Base-by-base conservation (phyloP, 2,888 invertebrate genomes). In the Sisyra nigra region DNA sequence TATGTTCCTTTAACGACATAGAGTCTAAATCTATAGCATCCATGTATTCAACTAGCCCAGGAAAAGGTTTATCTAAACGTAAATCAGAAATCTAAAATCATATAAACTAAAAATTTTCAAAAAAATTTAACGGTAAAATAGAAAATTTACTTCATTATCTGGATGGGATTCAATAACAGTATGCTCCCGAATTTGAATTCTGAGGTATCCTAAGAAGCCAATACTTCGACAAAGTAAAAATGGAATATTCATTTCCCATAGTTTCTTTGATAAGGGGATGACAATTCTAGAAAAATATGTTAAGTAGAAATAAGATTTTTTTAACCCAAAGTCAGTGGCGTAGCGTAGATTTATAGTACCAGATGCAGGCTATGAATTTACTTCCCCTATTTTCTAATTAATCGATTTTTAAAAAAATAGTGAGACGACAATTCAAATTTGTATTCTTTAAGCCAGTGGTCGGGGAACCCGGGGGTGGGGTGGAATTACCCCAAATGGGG, bases 91-190 rank as follows among this genome's bases (percentile, higher is more conserved):
- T 68, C 51, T 46, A 32, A 8, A 41, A 40, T 37, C 15, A 37
- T 10, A 34, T 34, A n/a, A 34, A n/a, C n/a, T 14, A 10, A 17
- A 37, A 37, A 37, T 37, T 15, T 11, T 35, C 36, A 13, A 8
- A 8, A 3, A 17, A 33, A 33, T 6, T n/a, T n/a, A 33, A 8
- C 14, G 6, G 3, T n/a, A 6, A 6, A 24, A 24, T 24, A 24
- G 24, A 24, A 24, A 24, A 24, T 24, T n/a, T 51, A 72, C 73
- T 48, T 80, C 80, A 66, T 86, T 91, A 58, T 98, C 98, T 17
- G 96, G 94, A 66, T 98, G 96, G 13, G 88, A 77, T 67, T 98
- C 96, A 49, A 94, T 71, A 3, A 97, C 76, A 41, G 78, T 74
- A 59, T 87, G 87, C 53, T 88, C 87, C 51, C 72, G 76, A 2